Evolutionary conservation across 2,888 invertebrate genomes (phyloP), one percentile per base, ranked within the genome.

Genomic region (Temnothorax rugatulus): DNA sequence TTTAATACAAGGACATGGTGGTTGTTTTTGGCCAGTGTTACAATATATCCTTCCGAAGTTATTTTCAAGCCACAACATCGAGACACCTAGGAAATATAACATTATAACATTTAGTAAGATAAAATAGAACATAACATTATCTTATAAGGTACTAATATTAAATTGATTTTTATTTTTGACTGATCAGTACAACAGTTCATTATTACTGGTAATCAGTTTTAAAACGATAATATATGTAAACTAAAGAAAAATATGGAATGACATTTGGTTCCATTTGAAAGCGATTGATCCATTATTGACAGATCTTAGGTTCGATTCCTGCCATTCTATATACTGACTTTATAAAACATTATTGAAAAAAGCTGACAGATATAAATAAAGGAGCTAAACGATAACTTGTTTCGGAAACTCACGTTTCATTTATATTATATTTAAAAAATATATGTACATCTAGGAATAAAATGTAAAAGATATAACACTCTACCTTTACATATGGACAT

Each of bases 61-160:
- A 99, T 99, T 96, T 99, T 99, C 94, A 99, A 96, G 88, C 99
- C 99, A 95, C 99, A 99, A 96, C 99, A 99, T 93, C 99, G 98
- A 90, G 99, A 99, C 89, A 99, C 99, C 98, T 99, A 96, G n/a
- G 95, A 95, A 89, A 88, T 47, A 52, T 21, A 75, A 29, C 4
- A 47, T 47, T 18, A 25, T 4, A 66, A 61, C n/a, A 34, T 34
- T 34, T 34, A 34, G 34, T 34, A 34, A 34, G 7, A 34, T 34
- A 34, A 34, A 34, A 34, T 34, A 5, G 7, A 34, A 21, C 2
- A 44, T 63, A 9, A 68, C 66, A 50, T n/a, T 41, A 15, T 61
- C 2, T 52, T 52, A 83, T 87, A 85, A 76, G 86, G 59, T 83
- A 52, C 38, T 64, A 69, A 74, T 61, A 44, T 25, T 25, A 38